These are phyloP conservation scores for Formica selysi DNA, from an alignment of 1,140 invertebrate species.

Conservation along the genomic window DNA sequence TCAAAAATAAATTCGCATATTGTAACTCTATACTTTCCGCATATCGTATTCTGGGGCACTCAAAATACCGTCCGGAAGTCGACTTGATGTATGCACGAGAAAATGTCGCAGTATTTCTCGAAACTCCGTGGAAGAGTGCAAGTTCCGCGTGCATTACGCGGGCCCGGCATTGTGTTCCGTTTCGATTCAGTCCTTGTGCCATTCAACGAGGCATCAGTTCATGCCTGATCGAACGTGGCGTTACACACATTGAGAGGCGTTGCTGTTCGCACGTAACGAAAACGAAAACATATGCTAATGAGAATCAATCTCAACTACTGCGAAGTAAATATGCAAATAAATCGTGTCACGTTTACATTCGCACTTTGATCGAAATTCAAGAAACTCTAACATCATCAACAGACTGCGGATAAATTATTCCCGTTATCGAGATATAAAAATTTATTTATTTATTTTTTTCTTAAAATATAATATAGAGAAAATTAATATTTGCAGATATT, in stretches of 20 bases:
- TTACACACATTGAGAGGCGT: slow-evolving; percentile 17
- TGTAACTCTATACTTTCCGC: slow-evolving; percentile 2
- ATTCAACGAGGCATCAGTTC: slow-evolving; percentile 27
- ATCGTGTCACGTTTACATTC: neutral
- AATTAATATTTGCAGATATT: neutral
- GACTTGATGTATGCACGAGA: slow-evolving; percentile 29
- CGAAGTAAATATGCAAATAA: slow-evolving; percentile 37
- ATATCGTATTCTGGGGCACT: slow-evolving; percentile 19
- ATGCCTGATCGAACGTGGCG: slow-evolving; percentile 28
- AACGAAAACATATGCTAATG: slow-evolving; percentile 65
- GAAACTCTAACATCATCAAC: neutral
- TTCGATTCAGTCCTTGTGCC: slow-evolving; percentile 34
- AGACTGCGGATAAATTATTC: neutral
- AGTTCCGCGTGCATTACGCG: slow-evolving; percentile 30
- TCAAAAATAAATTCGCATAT: slow-evolving; percentile 7
- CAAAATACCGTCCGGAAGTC: slow-evolving; percentile 11
- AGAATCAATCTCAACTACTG: neutral
- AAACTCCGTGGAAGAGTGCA: slow-evolving; percentile 28
- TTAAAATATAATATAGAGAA: neutral
- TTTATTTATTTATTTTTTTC: neutral
- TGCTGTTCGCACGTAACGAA: slow-evolving; percentile 20
- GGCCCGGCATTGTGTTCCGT: slow-evolving; percentile 16
- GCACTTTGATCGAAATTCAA: slow-evolving; percentile 11
- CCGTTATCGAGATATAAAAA: neutral
- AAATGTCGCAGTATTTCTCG: slow-evolving; percentile 44